phyloP scores from a whole-genome alignment of 1,140 invertebrate genomes.

The Batillaria attramentaria region DNA sequence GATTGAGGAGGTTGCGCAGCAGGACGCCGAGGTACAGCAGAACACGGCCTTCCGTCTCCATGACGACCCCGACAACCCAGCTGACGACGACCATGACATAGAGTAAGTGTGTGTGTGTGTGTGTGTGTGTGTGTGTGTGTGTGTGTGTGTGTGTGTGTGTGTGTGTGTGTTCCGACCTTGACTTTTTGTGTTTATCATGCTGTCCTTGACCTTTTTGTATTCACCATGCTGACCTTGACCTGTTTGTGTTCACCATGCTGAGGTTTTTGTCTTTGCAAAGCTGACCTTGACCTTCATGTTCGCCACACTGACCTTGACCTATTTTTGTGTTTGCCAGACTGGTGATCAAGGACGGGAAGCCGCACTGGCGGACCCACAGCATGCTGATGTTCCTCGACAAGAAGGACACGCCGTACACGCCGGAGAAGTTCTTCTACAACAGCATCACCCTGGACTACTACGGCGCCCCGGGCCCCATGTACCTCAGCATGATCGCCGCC shows the following conservation, averaged over 20 bases:
- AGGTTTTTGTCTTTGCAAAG: background rate
- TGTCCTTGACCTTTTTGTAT: too few species aligned
- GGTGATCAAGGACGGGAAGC: conserved; percentile 29
- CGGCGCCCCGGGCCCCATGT: conserved; percentile 52
- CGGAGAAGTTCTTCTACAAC: conserved; percentile 54
- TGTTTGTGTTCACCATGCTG: too few species aligned
- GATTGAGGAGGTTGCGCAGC: conserved; percentile 43
- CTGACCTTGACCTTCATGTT: too few species aligned
- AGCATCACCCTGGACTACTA: conserved; percentile 44
- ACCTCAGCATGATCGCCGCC: conserved; percentile 41
- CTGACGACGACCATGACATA: background rate
- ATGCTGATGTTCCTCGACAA: conserved; percentile 55
- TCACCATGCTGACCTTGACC: background rate
- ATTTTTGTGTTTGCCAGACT: background rate
- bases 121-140: background rate
- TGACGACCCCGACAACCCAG: conserved; percentile 12
- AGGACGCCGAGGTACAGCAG: conserved; percentile 39
- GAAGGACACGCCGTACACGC: conserved; percentile 52
- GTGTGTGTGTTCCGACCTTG: background rate
- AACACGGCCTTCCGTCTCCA: conserved; percentile 49
- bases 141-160: background rate
- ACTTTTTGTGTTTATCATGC: too few species aligned
- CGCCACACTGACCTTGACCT: background rate
- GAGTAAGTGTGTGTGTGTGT: background rate
- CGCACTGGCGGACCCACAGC: conserved; percentile 42